These are phyloP conservation scores for Echinometra lucunter DNA, from an alignment of 53 echinoderm and acorn worm species.

Conservation along the genomic window DNA sequence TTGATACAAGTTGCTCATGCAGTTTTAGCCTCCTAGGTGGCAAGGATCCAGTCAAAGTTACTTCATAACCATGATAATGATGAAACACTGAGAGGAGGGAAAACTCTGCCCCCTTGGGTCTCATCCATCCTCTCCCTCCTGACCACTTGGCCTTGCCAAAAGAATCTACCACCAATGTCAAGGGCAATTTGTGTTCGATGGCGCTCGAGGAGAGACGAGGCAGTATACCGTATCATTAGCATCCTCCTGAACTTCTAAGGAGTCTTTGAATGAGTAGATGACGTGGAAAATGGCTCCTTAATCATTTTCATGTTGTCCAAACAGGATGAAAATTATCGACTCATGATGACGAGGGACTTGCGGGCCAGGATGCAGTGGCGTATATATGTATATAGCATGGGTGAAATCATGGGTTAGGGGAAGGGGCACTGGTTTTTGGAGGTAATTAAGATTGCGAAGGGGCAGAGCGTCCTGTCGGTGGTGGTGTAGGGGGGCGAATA, in stretches of 20 bases:
- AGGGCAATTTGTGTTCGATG: conserved; percentile 17
- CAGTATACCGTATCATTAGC: conserved; percentile 3
- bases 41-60: too few relatives aligned
- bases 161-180: background rate
- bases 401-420: too few relatives aligned
- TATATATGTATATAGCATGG: too few relatives aligned
- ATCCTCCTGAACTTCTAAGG: background rate
- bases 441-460: too few relatives aligned
- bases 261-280: background rate
- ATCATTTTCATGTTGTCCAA: background rate
- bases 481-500: too few relatives aligned
- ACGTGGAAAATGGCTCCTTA: background rate
- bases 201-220: background rate
- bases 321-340: background rate
- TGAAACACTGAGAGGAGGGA: background rate
- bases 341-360: background rate
- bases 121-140: background rate
- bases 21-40: too few relatives aligned
- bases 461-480: too few relatives aligned
- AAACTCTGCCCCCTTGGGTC: background rate
- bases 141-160: background rate
- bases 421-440: too few relatives aligned
- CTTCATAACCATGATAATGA: too few relatives aligned
- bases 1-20: too few relatives aligned
- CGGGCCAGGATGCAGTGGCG: background rate